A percentile compares a stretch with the other conserved stretches of the same genome.
phyloP scores from a whole-genome alignment of 2,797 vertebrate genomes.

The Peromyscus aztecus region DNA sequence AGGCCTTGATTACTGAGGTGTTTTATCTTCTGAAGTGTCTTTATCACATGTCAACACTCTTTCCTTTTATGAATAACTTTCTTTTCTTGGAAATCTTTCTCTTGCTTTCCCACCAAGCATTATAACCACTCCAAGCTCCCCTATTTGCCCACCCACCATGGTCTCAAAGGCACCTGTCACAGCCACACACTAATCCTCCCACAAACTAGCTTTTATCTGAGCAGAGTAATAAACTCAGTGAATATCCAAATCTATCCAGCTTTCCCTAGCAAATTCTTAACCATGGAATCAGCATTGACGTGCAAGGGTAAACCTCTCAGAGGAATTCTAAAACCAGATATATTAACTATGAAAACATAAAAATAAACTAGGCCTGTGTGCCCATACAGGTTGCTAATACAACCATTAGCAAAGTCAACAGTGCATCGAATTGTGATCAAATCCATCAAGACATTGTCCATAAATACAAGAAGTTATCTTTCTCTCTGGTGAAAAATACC shows the following conservation, averaged over 20 bases:
- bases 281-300: neutral
- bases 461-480: neutral
- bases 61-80: constrained; percentile 19
- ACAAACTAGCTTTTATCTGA: constrained; percentile 10
- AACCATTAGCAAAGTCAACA: constrained; percentile 34
- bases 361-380: neutral
- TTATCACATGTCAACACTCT: neutral
- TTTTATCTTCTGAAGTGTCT: neutral
- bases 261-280: constrained; percentile 21
- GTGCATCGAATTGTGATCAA: neutral
- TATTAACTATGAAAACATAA: constrained; percentile 24
- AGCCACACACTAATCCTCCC: constrained; percentile 14
- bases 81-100: constrained; percentile 58
- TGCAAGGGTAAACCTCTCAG: neutral
- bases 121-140: neutral
- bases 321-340: neutral
- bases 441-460: neutral
- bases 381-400: neutral
- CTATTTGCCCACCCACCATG: neutral
- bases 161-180: neutral
- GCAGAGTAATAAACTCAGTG: neutral
- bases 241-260: neutral
- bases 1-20: neutral
- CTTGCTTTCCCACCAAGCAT: neutral
- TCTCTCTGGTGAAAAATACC: neutral